Conservation (phyloP, 2,797 vertebrate genomes). For the Sarcoramphus papa region DNA sequence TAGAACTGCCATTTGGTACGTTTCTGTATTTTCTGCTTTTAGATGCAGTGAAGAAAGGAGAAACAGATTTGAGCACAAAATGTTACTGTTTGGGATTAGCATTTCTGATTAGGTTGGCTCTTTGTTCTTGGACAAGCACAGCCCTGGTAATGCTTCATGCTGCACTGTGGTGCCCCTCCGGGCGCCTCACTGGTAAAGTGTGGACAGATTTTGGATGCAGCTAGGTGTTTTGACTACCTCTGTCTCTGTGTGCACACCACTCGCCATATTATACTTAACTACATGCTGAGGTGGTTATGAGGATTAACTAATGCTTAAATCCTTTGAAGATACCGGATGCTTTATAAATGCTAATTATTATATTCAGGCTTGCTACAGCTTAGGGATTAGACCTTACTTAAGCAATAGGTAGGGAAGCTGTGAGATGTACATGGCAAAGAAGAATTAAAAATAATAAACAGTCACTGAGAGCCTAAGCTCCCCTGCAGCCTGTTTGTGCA, state of each 20-base stretch:
- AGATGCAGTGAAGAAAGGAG: not conserved
- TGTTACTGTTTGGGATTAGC: slow-evolving; percentile 4
- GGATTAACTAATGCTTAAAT: slow-evolving; percentile 19
- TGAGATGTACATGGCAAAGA: not conserved
- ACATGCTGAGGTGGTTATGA: not conserved
- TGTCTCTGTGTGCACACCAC: not conserved
- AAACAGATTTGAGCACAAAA: slow-evolving; percentile 16
- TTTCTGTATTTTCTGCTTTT: not conserved
- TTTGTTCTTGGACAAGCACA: slow-evolving; percentile 10
- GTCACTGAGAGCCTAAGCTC: not conserved
- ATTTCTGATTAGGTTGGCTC: slow-evolving; percentile 25
- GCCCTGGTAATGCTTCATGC: not conserved
- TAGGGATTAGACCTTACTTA: slow-evolving; percentile 17
- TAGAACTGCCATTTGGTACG: not conserved
- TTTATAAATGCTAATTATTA: slow-evolving; percentile 52
- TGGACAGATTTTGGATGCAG: not conserved
- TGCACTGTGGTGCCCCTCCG: not conserved
- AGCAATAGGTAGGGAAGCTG: not conserved
- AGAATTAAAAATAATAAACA: slow-evolving; percentile 12
- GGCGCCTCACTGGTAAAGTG: not conserved
- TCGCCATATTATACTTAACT: not conserved
- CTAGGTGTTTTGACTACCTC: not conserved
- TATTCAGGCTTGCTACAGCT: slow-evolving; percentile 1
- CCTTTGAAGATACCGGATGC: slow-evolving; percentile 9
- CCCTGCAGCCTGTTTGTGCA: slow-evolving; percentile 6